Base-by-base conservation (phyloP, 2,113 vertebrate species). In the Amblyopsis rosae region DNA sequence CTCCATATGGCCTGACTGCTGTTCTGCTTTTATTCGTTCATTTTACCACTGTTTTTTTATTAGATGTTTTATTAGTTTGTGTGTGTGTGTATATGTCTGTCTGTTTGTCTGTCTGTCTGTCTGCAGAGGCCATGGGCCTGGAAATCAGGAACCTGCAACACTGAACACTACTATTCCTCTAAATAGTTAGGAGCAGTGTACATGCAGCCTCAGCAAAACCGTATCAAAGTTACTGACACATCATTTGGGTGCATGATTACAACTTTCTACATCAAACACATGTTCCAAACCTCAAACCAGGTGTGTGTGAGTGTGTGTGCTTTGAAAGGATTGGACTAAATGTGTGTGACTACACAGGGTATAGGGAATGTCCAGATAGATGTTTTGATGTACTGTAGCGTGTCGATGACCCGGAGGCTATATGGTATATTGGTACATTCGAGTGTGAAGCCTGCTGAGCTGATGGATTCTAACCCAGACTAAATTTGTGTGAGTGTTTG, bases 381-480 rank as follows among this genome's bases (percentile, higher is more conserved):
- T 72, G 60, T 82, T 87, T 89, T 84, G 80, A 88, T 80, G 80
- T 87, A 51, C 60, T 72, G 35, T 0, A 67, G 75, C 84, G 75
- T 81, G 73, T 77, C 78, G 77, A 77, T 67, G 59, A 85, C 84
- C 81, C 67, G 59, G 50, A 55, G 76, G 82, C 75, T 69, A 78
- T 79, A 76, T 80, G 82, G 77, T 82, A 76, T 83, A 78, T 83
- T 65, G 82, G 80, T 79, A 80, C 72, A 76, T 83, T 61, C 61
- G 67, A 79, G 67, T 55, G 4, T 16, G 50, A 63, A 63, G 16
- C 17, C 72, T 81, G 67, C 72, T 75, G 55, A 76, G 69, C 73
- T 79, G 46, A 79, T 45, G 79, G 50, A 83, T 72, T 66, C 26
- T 41, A 41, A 45, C 58, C 12, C 58, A 60, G 3, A 41, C 15